A percentile compares a stretch with the other conserved stretches of the same genome.
Evolutionary conservation across 2,888 invertebrate species (phyloP).

Genomic region (Pteria penguin): DNA sequence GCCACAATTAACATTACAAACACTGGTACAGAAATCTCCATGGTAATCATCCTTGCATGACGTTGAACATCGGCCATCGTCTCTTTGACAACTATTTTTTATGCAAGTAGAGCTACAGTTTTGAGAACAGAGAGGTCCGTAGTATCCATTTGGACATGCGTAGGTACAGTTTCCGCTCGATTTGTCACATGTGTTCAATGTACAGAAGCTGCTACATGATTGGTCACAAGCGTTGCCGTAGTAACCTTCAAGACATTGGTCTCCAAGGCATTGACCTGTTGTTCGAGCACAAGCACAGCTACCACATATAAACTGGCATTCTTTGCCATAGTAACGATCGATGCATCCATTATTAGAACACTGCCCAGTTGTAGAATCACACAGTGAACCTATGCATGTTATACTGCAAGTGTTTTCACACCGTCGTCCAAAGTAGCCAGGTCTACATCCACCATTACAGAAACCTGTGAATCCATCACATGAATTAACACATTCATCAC

Average conservation of each 20-base stretch:
- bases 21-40: slow-evolving; percentile 15
- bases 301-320: slow-evolving; percentile 14
- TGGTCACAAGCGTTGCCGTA: slow-evolving; percentile 17
- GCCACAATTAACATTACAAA: slow-evolving; percentile 16
- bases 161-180: slow-evolving; percentile 5
- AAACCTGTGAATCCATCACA: slow-evolving; percentile 32
- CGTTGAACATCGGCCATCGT: slow-evolving; percentile 12
- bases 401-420: slow-evolving; percentile 31
- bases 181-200: slow-evolving; percentile 9
- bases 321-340: slow-evolving; percentile 22
- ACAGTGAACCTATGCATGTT: slow-evolving; percentile 4
- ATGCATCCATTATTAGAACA: slow-evolving; percentile 23
- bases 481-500: slow-evolving; percentile 12
- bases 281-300: slow-evolving; percentile 7
- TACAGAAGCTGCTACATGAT: slow-evolving; percentile 9
- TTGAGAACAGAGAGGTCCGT: slow-evolving; percentile 21
- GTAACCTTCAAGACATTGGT: slow-evolving; percentile 8
- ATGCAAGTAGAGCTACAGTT: slow-evolving; percentile 22
- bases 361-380: slow-evolving; percentile 13
- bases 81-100: slow-evolving; percentile 11
- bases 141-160: slow-evolving; percentile 24
- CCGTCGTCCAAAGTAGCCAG: slow-evolving; percentile 30
- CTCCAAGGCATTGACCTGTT: slow-evolving; percentile 10
- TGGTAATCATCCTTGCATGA: slow-evolving; percentile 30
- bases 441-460: slow-evolving; percentile 36